Conservation (phyloP, 2,113 vertebrate genomes). For the Cathartes aura region DNA sequence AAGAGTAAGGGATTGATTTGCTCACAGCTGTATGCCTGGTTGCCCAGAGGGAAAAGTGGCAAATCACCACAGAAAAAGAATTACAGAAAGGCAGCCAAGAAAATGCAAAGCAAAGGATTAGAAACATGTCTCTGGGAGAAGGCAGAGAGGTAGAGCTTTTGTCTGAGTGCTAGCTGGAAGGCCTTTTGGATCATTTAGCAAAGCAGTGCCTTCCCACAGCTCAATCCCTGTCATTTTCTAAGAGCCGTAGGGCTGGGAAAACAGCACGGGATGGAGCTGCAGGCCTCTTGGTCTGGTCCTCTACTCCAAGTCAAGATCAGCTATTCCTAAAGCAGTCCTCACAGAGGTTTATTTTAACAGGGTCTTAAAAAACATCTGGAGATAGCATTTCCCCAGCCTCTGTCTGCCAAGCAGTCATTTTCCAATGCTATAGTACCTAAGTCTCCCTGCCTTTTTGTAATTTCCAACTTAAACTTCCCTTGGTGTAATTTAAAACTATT, state of each 20-base stretch:
- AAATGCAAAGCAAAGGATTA: background rate
- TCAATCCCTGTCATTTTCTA: background rate
- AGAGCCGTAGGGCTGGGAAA: background rate
- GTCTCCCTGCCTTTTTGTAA: background rate
- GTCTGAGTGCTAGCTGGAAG: background rate
- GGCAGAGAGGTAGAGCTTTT: background rate
- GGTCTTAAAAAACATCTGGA: background rate
- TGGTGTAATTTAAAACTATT: background rate
- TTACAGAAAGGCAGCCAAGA: background rate
- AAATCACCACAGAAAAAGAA: background rate
- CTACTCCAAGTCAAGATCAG: background rate
- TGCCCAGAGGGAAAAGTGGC: background rate
- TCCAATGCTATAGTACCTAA: background rate
- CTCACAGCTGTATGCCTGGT: background rate
- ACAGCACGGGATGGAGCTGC: fast-evolving
- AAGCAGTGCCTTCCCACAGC: background rate
- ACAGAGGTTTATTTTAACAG: background rate
- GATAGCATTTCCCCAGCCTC: background rate
- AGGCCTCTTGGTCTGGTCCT: background rate
- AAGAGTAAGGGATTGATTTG: background rate
- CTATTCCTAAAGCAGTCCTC: background rate
- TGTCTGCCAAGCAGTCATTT: background rate
- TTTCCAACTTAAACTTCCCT: background rate
- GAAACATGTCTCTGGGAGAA: background rate
- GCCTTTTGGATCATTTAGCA: background rate